Evolutionary conservation across 2,888 invertebrate genomes (phyloP).

Genomic region (Meghimatium bilineatum): DNA sequence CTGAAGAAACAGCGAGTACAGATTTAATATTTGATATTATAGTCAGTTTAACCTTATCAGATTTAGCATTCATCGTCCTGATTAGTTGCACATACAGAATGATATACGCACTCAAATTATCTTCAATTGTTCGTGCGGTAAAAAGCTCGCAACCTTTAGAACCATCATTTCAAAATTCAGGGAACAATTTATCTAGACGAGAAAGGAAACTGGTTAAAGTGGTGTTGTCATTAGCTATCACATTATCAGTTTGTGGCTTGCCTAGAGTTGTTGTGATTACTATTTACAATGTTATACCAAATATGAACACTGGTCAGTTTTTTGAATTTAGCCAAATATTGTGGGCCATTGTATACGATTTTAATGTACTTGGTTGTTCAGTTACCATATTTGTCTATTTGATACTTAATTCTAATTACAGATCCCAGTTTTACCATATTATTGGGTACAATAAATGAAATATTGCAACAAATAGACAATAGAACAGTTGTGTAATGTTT

Average conservation of each 20-base stretch:
- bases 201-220: not conserved
- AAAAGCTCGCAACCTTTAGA: not conserved
- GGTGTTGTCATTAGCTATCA: not conserved
- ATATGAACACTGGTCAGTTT: not conserved
- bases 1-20: not conserved
- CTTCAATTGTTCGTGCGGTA: not conserved
- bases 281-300: not conserved
- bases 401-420: not conserved
- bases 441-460: not conserved
- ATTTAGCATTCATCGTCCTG: not conserved
- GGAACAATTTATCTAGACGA: not conserved
- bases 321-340: not conserved
- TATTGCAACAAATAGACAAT: no score
- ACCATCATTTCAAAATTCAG: not conserved
- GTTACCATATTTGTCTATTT: not conserved
- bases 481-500: no score
- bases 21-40: constrained; percentile 9
- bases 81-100: constrained; percentile 6
- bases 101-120: not conserved
- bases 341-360: not conserved
- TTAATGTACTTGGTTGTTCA: not conserved
- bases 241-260: not conserved
- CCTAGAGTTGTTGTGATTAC: not conserved
- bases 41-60: not conserved
- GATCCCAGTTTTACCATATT: not conserved